Conservation (phyloP, 2,888 invertebrate genomes). For the Acleris holmiana region DNA sequence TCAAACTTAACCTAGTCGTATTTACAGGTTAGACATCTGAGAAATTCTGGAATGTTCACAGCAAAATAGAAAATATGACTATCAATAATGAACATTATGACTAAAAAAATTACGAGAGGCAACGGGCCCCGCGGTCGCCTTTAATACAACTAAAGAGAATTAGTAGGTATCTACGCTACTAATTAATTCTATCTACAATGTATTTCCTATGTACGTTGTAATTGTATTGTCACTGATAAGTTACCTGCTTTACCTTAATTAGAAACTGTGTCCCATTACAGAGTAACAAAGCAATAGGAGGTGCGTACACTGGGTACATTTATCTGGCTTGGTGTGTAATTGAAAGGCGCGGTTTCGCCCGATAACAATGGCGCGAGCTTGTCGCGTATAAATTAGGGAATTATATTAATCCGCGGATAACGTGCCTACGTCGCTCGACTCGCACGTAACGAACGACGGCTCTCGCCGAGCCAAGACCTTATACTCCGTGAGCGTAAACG, state of each 20-base stretch:
- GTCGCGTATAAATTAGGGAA: slow-evolving; percentile 75
- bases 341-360: slow-evolving; percentile 69
- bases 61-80: too few relatives aligned
- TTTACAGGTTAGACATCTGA: too few relatives aligned
- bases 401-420: slow-evolving; percentile 76
- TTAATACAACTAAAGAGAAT: too few relatives aligned
- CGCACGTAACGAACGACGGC: slow-evolving; percentile 33
- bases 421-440: slow-evolving; percentile 44
- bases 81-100: too few relatives aligned
- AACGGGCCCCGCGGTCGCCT: too few relatives aligned
- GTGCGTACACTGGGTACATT: slow-evolving; percentile 27
- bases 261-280: slow-evolving; percentile 21
- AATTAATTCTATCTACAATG: too few relatives aligned
- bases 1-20: too few relatives aligned
- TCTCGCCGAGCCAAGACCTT: neutral
- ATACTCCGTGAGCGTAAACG: too few relatives aligned
- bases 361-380: slow-evolving; percentile 62
- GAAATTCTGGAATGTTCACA: too few relatives aligned
- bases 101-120: too few relatives aligned
- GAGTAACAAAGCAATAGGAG: slow-evolving; percentile 29
- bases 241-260: slow-evolving; percentile 5
- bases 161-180: too few relatives aligned
- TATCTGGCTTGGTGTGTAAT: slow-evolving; percentile 53
- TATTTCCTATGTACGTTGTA: too few relatives aligned
- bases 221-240: neutral